Evolutionary conservation across 2,113 vertebrate genomes (phyloP).

Genomic region (Syrmaticus mikado): DNA sequence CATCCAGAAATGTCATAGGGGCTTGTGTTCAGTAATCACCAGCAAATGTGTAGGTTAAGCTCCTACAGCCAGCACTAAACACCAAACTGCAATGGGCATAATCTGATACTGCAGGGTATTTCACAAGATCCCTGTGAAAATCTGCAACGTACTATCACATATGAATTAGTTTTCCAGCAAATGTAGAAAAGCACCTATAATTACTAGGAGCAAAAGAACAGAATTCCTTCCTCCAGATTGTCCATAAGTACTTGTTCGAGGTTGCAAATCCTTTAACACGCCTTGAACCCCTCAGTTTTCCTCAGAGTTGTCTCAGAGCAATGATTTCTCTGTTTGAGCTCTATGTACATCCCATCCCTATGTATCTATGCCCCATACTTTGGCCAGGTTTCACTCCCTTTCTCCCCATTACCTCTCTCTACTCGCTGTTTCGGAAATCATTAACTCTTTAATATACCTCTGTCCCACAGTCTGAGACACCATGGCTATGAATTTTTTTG

Average conservation of each 20-base stretch:
- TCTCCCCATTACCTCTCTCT: not conserved
- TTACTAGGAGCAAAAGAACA: not conserved
- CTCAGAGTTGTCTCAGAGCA: not conserved
- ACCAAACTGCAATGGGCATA: not conserved
- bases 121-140: slow-evolving; percentile 44
- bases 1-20: not conserved
- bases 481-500: not conserved
- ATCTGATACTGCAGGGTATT: not conserved
- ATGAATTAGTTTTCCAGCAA: not conserved
- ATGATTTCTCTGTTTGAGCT: not conserved
- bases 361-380: not conserved
- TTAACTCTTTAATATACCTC: not conserved
- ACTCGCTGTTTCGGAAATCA: not conserved
- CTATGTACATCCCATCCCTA: not conserved
- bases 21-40: not conserved
- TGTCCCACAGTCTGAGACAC: not conserved
- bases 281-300: slow-evolving; percentile 1
- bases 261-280: not conserved
- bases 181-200: slow-evolving; percentile 8
- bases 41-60: not conserved
- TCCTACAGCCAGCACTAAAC: not conserved
- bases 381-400: not conserved
- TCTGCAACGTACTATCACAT: not conserved
- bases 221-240: not conserved
- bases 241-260: not conserved